These are phyloP conservation scores for Boleophthalmus pectinirostris DNA, from an alignment of 2,113 vertebrate species.

Conservation along the genomic window DNA sequence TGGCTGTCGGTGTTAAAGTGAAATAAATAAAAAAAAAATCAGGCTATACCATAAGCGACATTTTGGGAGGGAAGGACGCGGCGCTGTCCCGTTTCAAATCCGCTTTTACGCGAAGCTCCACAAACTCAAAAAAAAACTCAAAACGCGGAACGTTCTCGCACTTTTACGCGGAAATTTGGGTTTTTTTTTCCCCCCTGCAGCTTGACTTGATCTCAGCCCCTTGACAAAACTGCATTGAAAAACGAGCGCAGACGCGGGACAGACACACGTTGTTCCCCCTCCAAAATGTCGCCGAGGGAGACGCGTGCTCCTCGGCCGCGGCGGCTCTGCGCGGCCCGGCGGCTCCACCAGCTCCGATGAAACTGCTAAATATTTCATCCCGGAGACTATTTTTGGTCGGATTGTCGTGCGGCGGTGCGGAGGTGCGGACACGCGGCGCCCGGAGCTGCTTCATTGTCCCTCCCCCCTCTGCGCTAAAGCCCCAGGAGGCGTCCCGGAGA, in stretches of 20 bases:
- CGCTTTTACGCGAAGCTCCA: constrained; percentile 34
- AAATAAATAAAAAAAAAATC: constrained; percentile 47
- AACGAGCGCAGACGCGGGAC: constrained; percentile 4
- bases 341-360: neutral
- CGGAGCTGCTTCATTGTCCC: constrained; percentile 13
- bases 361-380: neutral
- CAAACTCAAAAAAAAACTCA: too few relatives aligned
- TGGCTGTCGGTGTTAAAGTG: constrained; percentile 2
- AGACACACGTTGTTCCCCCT: constrained; percentile 11
- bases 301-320: neutral
- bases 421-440: constrained; percentile 29
- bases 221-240: constrained; percentile 31
- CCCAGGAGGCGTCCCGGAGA: constrained; percentile 4
- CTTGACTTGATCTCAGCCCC: constrained; percentile 26
- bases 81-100: constrained; percentile 52
- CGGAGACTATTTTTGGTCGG: neutral
- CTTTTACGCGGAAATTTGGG: neutral
- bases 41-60: constrained; percentile 53
- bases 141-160: neutral
- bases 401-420: constrained; percentile 31
- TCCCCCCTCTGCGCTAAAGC: constrained; percentile 11
- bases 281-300: constrained; percentile 11
- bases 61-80: constrained; percentile 51
- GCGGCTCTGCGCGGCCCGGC: neutral
- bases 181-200: neutral